phyloP scores from a whole-genome alignment of 2,797 vertebrate genomes.

The Helarctos malayanus region DNA sequence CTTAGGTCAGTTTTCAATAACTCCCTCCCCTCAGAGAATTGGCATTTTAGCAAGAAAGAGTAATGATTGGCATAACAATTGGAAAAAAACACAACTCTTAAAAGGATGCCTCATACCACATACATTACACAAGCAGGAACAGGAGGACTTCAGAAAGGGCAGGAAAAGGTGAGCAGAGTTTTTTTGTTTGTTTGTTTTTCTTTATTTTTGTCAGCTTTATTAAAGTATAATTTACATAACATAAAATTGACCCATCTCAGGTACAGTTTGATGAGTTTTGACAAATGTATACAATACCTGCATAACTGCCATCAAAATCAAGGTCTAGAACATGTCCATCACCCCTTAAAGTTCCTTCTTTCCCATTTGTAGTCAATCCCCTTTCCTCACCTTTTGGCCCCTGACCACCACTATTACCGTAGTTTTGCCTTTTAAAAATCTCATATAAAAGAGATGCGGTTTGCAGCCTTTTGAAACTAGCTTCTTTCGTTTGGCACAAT shows the following conservation, averaged over 20 bases:
- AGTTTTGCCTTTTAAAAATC: neutral
- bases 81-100: neutral
- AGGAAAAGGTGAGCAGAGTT: neutral
- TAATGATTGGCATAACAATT: neutral
- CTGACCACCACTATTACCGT: neutral
- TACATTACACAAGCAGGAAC: neutral
- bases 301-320: neutral
- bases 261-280: neutral
- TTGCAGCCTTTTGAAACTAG: neutral
- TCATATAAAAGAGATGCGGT: neutral
- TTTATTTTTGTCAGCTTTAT: conserved; percentile 17
- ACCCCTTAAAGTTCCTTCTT: neutral
- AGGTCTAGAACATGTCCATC: neutral
- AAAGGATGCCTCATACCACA: neutral
- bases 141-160: neutral
- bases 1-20: neutral
- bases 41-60: conserved; percentile 7
- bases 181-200: neutral
- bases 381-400: neutral
- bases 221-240: neutral
- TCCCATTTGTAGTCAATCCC: neutral
- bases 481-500: neutral
- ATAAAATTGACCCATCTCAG: neutral
- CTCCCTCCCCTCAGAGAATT: neutral
- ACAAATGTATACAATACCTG: neutral